Base-by-base conservation (phyloP, 2,797 vertebrate genomes). In the Notoglanidium macrostoma region DNA sequence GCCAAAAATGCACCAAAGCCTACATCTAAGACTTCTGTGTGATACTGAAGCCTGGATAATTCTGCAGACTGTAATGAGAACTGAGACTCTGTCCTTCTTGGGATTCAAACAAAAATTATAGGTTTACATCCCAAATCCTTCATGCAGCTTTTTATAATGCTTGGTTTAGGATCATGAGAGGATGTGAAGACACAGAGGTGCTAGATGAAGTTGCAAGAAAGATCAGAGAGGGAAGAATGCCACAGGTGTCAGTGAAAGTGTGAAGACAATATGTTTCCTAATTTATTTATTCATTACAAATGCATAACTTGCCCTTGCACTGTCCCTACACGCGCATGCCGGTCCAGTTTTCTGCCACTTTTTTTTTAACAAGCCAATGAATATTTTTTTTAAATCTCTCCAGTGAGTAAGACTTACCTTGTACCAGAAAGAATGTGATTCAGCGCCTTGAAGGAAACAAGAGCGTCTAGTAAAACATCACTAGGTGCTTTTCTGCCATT, bases 161-260 rank as follows among this genome's bases (percentile, higher is more conserved):
- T 32, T 15, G 21, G 14, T 3, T 29, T 21, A 78, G 49, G 51
- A 54, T 54, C 5, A 54, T 17, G n/a, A 29, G 73, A 32, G 19
- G 49, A 54, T 32, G 8, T 35, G 29, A 57, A 35, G 29, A 26
- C 19, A 2, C 11, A 2, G 11, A 51, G n/a, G 10, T 19, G 14
- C 2, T n/a, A 32, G 26, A n/a, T 8, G 10, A 35, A 57, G 2
- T 8, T 54, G 51, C 49, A 77, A 1, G 54, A 11, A 23, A 35
- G 29, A 32, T 76, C 23, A 35, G 21, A 79, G 74, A 57, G 29
- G 35, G 8, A 63, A 63, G 59, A 82, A 65, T 29, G 8, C 6
- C 59, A 49, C 80, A 82, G 80, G 80, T 82, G 79, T 63, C 79
- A 29, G 15, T 29, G 26, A 65, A 14, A 19, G 5, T 40, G 57